Evolutionary conservation across 2,113 vertebrate genomes (phyloP).

Genomic region (Notarius lentiginosus): DNA sequence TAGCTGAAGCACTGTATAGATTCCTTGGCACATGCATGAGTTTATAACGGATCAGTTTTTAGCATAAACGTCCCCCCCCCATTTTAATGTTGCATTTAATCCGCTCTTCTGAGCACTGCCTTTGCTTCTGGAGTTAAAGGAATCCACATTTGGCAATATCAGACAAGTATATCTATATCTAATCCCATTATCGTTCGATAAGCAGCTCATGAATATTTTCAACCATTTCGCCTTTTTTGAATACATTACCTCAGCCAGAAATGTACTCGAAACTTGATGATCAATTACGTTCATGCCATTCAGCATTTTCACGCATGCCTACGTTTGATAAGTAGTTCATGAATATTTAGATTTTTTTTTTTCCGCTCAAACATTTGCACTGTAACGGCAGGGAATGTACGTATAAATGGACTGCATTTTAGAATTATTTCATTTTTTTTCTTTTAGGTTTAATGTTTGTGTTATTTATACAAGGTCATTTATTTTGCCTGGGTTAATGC

Average conservation of each 20-base stretch:
- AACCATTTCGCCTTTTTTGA: conserved; percentile 21
- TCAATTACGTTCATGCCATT: conserved; percentile 37
- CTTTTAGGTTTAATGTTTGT: neutral
- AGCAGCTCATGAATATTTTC: conserved; percentile 50
- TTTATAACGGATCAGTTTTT: conserved; percentile 38
- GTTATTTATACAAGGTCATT: neutral
- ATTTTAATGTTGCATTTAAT: conserved; percentile 32
- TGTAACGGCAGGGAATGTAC: neutral
- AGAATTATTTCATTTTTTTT: neutral
- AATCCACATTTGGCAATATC: conserved; percentile 28
- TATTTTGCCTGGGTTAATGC: conserved; percentile 1
- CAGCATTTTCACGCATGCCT: conserved; percentile 25
- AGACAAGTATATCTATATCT: conserved; percentile 49
- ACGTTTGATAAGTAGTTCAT: conserved; percentile 42
- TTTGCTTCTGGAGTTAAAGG: neutral
- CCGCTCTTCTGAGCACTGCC: conserved; percentile 17
- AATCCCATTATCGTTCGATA: conserved; percentile 46
- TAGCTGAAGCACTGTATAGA: conserved; percentile 37
- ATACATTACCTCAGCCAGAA: conserved; percentile 47
- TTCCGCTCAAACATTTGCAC: neutral
- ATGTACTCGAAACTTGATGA: conserved; percentile 35
- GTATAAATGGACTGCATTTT: neutral
- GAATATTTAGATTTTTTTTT: conserved; percentile 22
- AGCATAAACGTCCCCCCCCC: neutral
- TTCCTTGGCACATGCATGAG: conserved; percentile 38